Evolutionary conservation across 2,888 invertebrate genomes (phyloP), one percentile per base, ranked within the genome.

Genomic region (Temnothorax ravouxi): DNA sequence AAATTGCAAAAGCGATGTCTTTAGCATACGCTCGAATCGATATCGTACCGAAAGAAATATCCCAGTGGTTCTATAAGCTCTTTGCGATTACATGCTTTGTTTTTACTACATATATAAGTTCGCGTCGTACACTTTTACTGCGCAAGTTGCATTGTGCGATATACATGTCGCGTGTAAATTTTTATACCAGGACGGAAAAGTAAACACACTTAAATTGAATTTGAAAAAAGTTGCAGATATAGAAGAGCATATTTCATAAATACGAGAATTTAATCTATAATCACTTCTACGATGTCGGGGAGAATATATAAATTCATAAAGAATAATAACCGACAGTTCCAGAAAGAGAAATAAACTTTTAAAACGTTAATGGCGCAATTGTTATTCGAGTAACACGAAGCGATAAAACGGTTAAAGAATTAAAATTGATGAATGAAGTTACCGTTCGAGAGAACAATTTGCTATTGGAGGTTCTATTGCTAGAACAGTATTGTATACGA

Each of bases 1-100:
- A 77, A 54, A 77, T 76, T 76, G 61, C 50, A 25, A 64, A n/a
- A 50, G 44, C 34, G n/a, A 61, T 61, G 34, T 62, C 47, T 62
- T 75, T 62, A 75, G 47, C 47, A 34, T 64, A 64, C 18, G 47
- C 25, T n/a, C 15, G n/a, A 74, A 59, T 74, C 59, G 47, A 75
- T 61, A 47, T 44, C 29, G 13, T 13, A 21, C 1, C 34, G 15
- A 62, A 21, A 47, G 47, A 47, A 75, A 62, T 62, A 47, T 62
- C 34, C 15, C 4, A 4, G 8, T n/a, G 15, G 29, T 4, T 54
- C 13, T 59, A 29, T 61, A 61, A 29, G 29, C 8, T 74, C 29
- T 29, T 74, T 72, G 25, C 25, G 13, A 59, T 44, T 59, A 61
- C 44, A 29, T 50, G 15, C n/a, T 59, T 74, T 74, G 59, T 74